These are phyloP conservation scores for Pogonomyrmex californicus DNA, from an alignment of 1,140 invertebrate species.

Conservation along the genomic window DNA sequence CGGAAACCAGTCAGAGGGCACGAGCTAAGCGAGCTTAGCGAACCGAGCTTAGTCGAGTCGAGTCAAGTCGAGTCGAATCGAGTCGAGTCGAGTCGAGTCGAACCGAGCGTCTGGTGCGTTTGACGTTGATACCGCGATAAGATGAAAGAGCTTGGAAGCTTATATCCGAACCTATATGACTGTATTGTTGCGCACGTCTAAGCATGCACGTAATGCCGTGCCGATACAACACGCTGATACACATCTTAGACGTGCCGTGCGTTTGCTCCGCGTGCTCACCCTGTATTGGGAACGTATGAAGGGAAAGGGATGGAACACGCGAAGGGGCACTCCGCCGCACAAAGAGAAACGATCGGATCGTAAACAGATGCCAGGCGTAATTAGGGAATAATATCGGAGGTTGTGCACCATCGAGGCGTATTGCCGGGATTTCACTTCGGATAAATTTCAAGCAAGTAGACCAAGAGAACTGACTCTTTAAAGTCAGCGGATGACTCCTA, in stretches of 20 bases:
- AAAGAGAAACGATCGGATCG: constrained; percentile 61
- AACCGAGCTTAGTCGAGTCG: background rate
- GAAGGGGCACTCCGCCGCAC: constrained; percentile 50
- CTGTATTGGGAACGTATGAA: constrained; percentile 38
- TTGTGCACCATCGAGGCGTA: constrained; percentile 7
- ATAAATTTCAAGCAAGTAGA: background rate
- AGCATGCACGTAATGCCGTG: constrained; percentile 84
- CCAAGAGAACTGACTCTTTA: constrained; percentile 1
- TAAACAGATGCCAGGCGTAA: constrained; percentile 50
- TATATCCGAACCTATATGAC: constrained; percentile 85
- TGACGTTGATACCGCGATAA: constrained; percentile 87
- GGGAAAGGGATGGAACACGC: background rate
- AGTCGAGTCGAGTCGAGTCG: constrained; percentile 63
- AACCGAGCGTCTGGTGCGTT: constrained; percentile 83
- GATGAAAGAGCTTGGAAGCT: constrained; percentile 86
- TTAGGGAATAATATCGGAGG: constrained; percentile 56
- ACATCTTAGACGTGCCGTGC: constrained; percentile 69
- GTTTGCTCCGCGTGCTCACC: constrained; percentile 36
- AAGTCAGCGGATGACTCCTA: background rate
- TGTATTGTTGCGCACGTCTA: constrained; percentile 85
- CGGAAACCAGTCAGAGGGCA: constrained; percentile 80
- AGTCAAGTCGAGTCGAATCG: constrained; percentile 13
- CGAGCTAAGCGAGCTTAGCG: constrained; percentile 56
- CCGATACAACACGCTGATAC: constrained; percentile 79
- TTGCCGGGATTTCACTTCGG: background rate